phyloP scores from a whole-genome alignment of 2,113 vertebrate genomes.

The Helogale parvula region DNA sequence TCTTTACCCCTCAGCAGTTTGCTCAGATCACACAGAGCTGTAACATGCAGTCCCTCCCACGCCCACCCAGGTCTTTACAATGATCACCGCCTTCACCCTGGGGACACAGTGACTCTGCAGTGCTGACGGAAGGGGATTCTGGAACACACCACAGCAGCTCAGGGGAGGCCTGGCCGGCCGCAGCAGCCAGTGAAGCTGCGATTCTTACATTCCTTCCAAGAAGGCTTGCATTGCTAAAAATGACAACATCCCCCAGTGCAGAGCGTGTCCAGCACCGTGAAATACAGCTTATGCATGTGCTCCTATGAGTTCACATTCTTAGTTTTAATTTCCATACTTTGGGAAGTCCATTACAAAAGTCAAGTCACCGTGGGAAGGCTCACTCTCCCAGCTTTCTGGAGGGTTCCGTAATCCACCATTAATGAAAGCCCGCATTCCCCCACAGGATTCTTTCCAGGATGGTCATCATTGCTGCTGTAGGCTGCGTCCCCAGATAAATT shows the following conservation, averaged over 20 bases:
- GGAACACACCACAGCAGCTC: background rate
- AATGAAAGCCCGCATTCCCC: background rate
- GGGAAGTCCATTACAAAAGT: background rate
- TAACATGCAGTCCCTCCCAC: background rate
- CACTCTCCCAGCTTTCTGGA: background rate
- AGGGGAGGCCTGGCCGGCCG: background rate
- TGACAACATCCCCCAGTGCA: constrained; percentile 9
- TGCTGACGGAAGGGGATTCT: background rate
- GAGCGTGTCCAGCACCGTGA: background rate
- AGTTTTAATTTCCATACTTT: background rate
- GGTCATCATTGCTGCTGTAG: background rate
- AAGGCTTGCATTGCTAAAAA: background rate
- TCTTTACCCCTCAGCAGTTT: background rate
- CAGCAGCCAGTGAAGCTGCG: background rate
- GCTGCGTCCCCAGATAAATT: background rate
- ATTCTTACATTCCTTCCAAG: background rate
- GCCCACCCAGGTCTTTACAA: background rate
- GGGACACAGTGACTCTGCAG: background rate
- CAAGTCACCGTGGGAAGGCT: background rate
- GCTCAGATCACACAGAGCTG: background rate
- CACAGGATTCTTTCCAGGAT: background rate
- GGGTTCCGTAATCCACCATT: background rate
- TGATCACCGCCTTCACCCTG: background rate
- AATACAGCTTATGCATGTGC: background rate
- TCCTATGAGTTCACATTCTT: background rate